phyloP scores from a whole-genome alignment of 2,888 invertebrate species.

The Atethmia centrago region DNA sequence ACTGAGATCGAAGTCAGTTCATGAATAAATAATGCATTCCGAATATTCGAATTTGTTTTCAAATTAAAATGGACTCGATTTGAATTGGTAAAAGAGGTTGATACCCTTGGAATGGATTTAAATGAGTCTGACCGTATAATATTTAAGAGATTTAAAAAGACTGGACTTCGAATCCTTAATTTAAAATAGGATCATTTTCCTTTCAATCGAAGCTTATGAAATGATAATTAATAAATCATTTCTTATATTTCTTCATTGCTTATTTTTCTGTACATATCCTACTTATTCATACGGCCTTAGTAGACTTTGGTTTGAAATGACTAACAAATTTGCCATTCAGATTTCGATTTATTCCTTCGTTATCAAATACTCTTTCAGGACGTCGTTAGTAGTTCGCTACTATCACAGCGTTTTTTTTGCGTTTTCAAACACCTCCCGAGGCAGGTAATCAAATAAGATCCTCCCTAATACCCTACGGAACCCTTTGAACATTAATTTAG shows the following conservation, averaged over 20 bases:
- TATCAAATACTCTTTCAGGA: slow-evolving; percentile 33
- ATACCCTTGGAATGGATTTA: slow-evolving; percentile 38
- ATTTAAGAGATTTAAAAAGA: slow-evolving; percentile 22
- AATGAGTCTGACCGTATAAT: slow-evolving; percentile 4
- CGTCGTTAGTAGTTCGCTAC: slow-evolving; percentile 61
- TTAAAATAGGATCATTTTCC: not conserved
- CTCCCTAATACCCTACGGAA: slow-evolving; percentile 51
- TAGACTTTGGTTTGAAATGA: not conserved
- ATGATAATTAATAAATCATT: too few species aligned
- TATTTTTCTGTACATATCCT: not conserved
- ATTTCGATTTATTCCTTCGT: not conserved
- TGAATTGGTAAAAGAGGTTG: slow-evolving; percentile 31
- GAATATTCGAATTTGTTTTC: slow-evolving; percentile 20
- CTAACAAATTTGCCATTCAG: not conserved
- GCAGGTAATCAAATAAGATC: slow-evolving; percentile 60
- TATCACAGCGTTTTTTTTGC: slow-evolving; percentile 50
- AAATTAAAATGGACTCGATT: slow-evolving; percentile 22
- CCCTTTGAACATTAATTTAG: slow-evolving; percentile 54
- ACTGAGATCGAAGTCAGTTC: not conserved
- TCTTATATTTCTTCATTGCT: too few species aligned
- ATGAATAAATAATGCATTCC: slow-evolving; percentile 33
- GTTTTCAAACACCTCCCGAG: slow-evolving; percentile 52
- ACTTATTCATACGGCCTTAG: not conserved
- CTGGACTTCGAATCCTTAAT: not conserved
- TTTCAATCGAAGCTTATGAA: not conserved